phyloP scores from a whole-genome alignment of 2,113 vertebrate species.

The Daboia siamensis region DNA sequence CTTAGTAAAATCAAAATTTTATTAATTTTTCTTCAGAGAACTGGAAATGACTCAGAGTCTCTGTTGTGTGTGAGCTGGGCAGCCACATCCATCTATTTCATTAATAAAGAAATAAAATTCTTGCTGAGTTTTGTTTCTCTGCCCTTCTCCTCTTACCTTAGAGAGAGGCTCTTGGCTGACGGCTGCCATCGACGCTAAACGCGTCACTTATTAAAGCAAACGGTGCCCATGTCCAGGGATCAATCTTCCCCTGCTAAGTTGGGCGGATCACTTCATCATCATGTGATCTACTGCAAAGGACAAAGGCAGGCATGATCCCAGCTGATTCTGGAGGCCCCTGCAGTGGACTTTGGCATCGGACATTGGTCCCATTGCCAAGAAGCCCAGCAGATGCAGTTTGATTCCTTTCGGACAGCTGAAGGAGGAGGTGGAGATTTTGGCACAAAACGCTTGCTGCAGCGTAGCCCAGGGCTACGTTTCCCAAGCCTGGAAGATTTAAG shows the following conservation, averaged over 20 bases:
- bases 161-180: slow-evolving; percentile 70
- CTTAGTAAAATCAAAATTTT: not conserved
- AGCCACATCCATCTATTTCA: not conserved
- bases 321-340: not conserved
- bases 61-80: not conserved
- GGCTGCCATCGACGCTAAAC: slow-evolving; percentile 63
- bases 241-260: slow-evolving; percentile 16
- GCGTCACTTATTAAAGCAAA: rapidly evolving
- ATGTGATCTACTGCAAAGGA: not conserved
- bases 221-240: not conserved
- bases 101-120: not conserved
- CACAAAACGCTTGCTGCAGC: not conserved
- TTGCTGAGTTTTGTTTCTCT: not conserved
- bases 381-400: too few relatives aligned
- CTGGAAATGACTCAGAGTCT: not conserved
- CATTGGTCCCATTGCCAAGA: not conserved
- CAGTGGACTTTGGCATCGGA: not conserved
- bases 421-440: not conserved
- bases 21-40: not conserved
- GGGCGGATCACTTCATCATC: slow-evolving; percentile 25
- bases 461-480: not conserved
- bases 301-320: rapidly evolving
- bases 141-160: slow-evolving; percentile 66
- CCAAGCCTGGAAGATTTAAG: not conserved
- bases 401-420: not conserved